A percentile compares a stretch with the other conserved stretches of the same genome.
phyloP scores from a whole-genome alignment of 30 jellyfish, hydroid and myxozoan species.

The Haliclystus octoradiatus region DNA sequence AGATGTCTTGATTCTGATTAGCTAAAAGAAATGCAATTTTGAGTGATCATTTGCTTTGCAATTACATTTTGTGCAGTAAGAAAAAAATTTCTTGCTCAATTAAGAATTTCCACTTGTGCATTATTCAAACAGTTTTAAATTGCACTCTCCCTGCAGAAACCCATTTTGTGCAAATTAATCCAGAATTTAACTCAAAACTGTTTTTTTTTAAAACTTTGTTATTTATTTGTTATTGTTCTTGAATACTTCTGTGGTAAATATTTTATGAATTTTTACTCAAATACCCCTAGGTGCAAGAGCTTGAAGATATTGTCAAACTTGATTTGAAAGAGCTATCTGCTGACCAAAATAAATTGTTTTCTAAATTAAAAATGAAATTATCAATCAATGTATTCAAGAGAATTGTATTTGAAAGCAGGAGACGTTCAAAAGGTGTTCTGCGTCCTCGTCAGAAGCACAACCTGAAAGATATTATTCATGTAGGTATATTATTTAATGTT shows the following conservation, averaged over 20 bases:
- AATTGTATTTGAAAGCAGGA: slow-evolving; percentile 65
- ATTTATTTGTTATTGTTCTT: no score
- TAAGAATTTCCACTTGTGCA: no score
- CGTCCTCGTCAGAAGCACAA: slow-evolving; percentile 73
- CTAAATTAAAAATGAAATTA: slow-evolving; percentile 36
- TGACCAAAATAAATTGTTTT: slow-evolving; percentile 15
- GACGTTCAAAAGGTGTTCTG: slow-evolving; percentile 76
- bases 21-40: no score
- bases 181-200: neutral
- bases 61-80: no score
- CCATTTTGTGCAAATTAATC: no score
- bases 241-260: no score
- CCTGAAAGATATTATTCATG: slow-evolving; percentile 60
- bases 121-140: no score
- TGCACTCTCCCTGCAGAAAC: no score
- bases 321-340: slow-evolving; percentile 22
- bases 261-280: neutral
- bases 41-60: no score
- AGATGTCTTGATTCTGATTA: no score
- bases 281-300: slow-evolving; percentile 46
- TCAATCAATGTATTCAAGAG: slow-evolving; percentile 53
- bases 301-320: slow-evolving; percentile 54
- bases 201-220: neutral
- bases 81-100: no score
- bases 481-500: no score